phyloP scores from a whole-genome alignment of 2,113 vertebrate species.

The Halcyon malimbica region DNA sequence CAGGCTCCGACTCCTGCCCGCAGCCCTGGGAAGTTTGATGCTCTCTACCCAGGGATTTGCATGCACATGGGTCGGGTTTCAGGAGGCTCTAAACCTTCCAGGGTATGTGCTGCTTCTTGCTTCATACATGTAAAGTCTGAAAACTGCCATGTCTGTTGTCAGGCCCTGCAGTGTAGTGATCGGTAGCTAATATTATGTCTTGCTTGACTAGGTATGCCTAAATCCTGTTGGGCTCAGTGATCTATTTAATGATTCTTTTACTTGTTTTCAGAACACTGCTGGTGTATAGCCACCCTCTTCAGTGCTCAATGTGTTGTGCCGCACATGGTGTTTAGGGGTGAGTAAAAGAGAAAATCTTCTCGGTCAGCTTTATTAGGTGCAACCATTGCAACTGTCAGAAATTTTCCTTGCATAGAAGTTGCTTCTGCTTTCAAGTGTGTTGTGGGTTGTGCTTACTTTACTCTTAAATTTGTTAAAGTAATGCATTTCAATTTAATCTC shows the following conservation, averaged over 20 bases:
- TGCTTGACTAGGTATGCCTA: neutral
- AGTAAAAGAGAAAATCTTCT: neutral
- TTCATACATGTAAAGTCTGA: neutral
- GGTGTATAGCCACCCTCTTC: accelerated
- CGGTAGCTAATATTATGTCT: neutral
- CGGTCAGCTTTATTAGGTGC: neutral
- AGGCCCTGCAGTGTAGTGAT: neutral
- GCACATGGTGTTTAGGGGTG: neutral
- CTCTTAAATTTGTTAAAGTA: neutral
- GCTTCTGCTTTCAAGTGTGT: neutral
- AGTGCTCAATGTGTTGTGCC: accelerated
- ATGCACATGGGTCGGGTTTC: neutral
- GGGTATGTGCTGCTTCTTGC: neutral
- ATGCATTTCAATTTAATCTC: neutral
- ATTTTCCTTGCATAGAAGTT: neutral
- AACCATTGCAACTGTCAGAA: neutral
- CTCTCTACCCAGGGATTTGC: neutral
- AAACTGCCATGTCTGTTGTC: neutral
- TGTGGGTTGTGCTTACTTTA: neutral
- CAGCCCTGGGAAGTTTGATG: neutral
- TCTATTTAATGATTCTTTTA: neutral
- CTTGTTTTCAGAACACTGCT: accelerated
- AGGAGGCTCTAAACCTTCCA: neutral
- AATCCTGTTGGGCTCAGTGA: conserved; percentile 11
- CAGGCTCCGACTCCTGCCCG: neutral